Evolutionary conservation across 1,140 invertebrate species (phyloP), one percentile per base, ranked within the genome.

Genomic region (Ridgeia piscesae): DNA sequence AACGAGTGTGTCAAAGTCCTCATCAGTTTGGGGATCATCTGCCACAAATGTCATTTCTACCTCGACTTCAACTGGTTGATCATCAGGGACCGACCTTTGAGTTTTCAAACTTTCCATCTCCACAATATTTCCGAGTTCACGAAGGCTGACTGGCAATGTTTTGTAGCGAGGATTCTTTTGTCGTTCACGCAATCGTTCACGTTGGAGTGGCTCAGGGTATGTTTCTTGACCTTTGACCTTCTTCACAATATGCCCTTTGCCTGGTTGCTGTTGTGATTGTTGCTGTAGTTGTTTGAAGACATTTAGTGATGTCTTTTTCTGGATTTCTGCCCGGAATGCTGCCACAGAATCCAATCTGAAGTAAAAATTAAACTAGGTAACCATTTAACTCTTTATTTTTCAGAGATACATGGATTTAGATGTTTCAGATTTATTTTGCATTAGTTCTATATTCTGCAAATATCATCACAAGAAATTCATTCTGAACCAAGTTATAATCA

Each of bases 271-370:
- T 48, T 92, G 89, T 92, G 91, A 33, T 58, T 94, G 93, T 92
- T 94, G 93, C 42, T 95, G 33, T 88, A 94, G 94, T 92, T 94
- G 93, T 58, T 95, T 93, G 93, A 95, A 96, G 35, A 95, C 94
- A 93, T 94, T 95, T 17, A 94, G 93, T 6, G 95, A 94, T 31
- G 95, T 93, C 93, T 95, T 94, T 89, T 94, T 94, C 50, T 95
- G 93, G 0, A 96, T 94, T 91, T 95, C 94, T 1, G 94, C 92
- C 48, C 95, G 93, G 94, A 96, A 96, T 9, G 94, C 92, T 77
- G 92, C 93, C 14, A 96, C 95, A 34, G 94, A 94, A 48, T 95
- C 94, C 91, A 96, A 93, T 93, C 95, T 96, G 94, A 58, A 94
- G 94, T 35, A 90, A 90, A 42, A 34, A 90, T 6, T 17, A n/a